Percentiles rank a stretch among this genome's conserved stretches.
Evolutionary conservation across 1,140 invertebrate species (phyloP).

Genomic region (Battus philenor): DNA sequence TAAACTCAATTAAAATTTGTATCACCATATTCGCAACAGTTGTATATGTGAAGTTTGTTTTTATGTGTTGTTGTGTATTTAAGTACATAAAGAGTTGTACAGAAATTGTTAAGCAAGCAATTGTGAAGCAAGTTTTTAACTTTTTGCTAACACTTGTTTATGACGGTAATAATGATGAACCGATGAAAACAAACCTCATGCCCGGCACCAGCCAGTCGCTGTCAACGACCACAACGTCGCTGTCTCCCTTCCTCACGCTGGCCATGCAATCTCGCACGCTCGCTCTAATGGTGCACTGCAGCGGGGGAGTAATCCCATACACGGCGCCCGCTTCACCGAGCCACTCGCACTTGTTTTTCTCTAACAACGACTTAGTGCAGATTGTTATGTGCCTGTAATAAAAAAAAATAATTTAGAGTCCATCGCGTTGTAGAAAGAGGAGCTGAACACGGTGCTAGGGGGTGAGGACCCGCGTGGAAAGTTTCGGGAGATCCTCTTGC

Average conservation of each 20-base stretch:
- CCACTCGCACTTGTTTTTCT: constrained; percentile 85
- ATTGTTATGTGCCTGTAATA: constrained; percentile 72
- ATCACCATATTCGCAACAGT: too few relatives aligned
- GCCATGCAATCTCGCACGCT: constrained; percentile 80
- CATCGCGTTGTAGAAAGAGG: too few relatives aligned
- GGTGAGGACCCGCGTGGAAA: too few relatives aligned
- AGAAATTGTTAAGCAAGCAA: too few relatives aligned
- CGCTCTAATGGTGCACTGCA: constrained; percentile 79
- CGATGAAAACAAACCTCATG: constrained; percentile 40
- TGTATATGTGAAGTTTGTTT: too few relatives aligned
- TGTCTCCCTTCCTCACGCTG: constrained; percentile 75
- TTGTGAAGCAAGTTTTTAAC: too few relatives aligned
- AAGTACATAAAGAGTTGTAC: too few relatives aligned
- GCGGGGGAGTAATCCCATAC: constrained; percentile 83
- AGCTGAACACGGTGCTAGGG: too few relatives aligned
- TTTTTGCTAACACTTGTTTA: constrained; percentile 4
- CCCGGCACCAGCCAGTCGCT: constrained; percentile 78
- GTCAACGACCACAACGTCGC: constrained; percentile 81
- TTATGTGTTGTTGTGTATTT: too few relatives aligned
- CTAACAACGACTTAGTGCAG: constrained; percentile 80
- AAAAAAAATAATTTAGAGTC: too few relatives aligned
- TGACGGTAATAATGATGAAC: neutral
- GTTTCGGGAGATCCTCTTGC: too few relatives aligned
- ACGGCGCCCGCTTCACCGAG: constrained; percentile 81
- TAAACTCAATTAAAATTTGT: too few relatives aligned